Base-by-base conservation (phyloP, 92 coral and sea anemone genomes). In the Meandrina meandrites region DNA sequence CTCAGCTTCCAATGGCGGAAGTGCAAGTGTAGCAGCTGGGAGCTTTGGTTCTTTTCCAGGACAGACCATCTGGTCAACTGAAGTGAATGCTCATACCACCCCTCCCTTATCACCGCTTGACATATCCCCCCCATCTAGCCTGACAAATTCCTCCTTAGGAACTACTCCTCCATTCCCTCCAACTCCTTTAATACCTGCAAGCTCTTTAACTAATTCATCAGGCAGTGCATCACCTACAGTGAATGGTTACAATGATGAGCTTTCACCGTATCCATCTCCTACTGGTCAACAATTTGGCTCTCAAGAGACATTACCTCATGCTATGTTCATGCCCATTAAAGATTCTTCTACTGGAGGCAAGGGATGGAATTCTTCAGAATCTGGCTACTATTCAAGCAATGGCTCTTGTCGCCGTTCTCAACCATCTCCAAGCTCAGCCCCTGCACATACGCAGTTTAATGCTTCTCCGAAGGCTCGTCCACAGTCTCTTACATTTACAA, bases 181-280 rank as follows among this genome's bases (percentile, higher is more conserved):
- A 83, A 86, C 89, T 70, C 89, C 93, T 56, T 34, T 64, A 71
- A 40, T 84, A 79, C 95, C 94, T 53, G 94, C 94, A 51, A 93
- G 84, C n/a, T 94, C 98, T 82, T 60, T 93, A 18, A 89, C 96
- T 27, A 92, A 89, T 72, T 91, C 94, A 67, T 91, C 92, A 35
- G 98, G 94, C 53, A 91, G 93, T 30, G 91, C 91, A 58, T 93
- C 97, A 54, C 96, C 98, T 45, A 91, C 89, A 57, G 90, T 95
- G 40, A 97, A 97, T 91, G 99, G 99, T 73, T 97, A 89, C 67
- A 85, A 80, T 84, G 98, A 95, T 71, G 96, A 95, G 22, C 94
- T 94, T 66, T 97, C 99, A 69, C 99, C 99, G 0, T 94, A 92
- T 75, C 92, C 96, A 68, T 97, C 99, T 15, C 98, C 99, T 30